Percentiles rank a stretch among this genome's conserved stretches.
Evolutionary conservation across 2,113 vertebrate genomes (phyloP).

Genomic region (Ophiodon elongatus): DNA sequence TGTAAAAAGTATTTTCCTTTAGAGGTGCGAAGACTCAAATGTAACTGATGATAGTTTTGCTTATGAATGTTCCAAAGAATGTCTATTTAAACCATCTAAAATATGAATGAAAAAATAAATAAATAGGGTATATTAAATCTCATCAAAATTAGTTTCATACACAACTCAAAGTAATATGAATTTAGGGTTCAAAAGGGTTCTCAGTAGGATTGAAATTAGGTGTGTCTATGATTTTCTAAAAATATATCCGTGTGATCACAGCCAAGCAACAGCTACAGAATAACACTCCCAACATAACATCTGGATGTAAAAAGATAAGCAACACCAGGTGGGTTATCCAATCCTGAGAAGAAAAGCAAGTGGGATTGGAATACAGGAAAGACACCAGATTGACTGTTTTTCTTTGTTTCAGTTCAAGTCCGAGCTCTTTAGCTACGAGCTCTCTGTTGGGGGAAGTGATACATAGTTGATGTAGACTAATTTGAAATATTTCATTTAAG

Average conservation of each 20-base stretch:
- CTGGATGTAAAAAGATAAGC: not conserved
- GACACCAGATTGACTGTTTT: not conserved
- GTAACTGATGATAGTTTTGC: not conserved
- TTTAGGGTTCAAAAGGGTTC: not conserved
- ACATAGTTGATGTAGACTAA: no score
- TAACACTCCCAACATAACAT: not conserved
- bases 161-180: not conserved
- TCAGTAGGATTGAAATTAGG: not conserved
- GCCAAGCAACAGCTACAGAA: not conserved
- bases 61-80: not conserved
- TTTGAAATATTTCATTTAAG: no score
- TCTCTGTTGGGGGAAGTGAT: no score
- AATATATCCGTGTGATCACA: not conserved
- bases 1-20: not conserved
- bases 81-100: not conserved
- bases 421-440: not conserved
- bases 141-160: not conserved
- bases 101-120: not conserved
- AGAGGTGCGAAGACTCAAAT: not conserved
- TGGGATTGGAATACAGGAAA: not conserved
- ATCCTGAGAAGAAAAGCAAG: not conserved
- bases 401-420: slow-evolving; percentile 13
- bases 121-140: not conserved
- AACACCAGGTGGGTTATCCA: not conserved
- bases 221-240: not conserved